A percentile compares a stretch with the other conserved stretches of the same genome.
phyloP scores from a whole-genome alignment of 2,797 vertebrate genomes.

The Ataeniobius toweri region DNA sequence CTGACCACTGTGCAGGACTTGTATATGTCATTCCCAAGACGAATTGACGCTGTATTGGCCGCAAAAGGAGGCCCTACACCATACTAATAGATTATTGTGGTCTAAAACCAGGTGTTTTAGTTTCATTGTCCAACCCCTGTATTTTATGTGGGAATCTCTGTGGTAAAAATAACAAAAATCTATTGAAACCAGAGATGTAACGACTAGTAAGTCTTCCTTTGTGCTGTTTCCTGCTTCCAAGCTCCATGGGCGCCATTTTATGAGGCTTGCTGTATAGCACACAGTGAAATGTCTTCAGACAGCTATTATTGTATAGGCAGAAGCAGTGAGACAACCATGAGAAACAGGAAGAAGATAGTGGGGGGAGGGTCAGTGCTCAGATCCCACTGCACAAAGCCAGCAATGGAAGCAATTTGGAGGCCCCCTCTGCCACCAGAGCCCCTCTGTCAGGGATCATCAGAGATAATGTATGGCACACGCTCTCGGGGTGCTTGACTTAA shows the following conservation, averaged over 20 bases:
- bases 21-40: too few relatives aligned
- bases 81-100: too few relatives aligned
- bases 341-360: conserved; percentile 72
- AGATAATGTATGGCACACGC: conserved; percentile 50
- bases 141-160: background rate
- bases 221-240: conserved; percentile 11
- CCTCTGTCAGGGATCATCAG: conserved; percentile 56
- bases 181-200: conserved; percentile 3
- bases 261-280: conserved; percentile 37
- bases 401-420: conserved; percentile 37
- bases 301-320: conserved; percentile 72
- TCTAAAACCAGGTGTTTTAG: too few relatives aligned
- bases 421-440: conserved; percentile 38
- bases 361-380: conserved; percentile 59
- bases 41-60: too few relatives aligned
- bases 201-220: background rate
- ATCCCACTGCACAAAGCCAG: conserved; percentile 45
- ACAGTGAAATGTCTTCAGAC: conserved; percentile 71
- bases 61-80: too few relatives aligned
- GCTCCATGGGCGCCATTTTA: conserved; percentile 35
- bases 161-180: background rate
- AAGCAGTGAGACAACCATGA: conserved; percentile 68
- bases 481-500: conserved; percentile 27
- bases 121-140: background rate
- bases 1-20: too few relatives aligned